A percentile compares a stretch with the other conserved stretches of the same genome.
Conservation (phyloP, 2,797 vertebrate species). For the Poecile montanus region DNA sequence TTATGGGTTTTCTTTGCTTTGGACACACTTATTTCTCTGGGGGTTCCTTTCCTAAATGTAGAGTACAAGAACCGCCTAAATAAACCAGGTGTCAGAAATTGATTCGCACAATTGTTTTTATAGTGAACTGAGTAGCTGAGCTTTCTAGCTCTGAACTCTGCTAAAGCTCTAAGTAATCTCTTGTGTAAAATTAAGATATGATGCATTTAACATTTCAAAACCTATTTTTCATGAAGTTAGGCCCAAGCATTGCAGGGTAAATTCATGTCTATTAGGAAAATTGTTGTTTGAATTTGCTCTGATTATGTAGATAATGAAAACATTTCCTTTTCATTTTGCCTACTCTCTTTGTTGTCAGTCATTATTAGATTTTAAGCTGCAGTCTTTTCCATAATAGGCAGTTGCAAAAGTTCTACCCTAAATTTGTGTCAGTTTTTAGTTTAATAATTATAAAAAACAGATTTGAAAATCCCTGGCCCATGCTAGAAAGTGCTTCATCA, state of each 20-base stretch:
- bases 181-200: conserved; percentile 13
- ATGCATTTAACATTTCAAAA: background rate
- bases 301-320: background rate
- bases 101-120: background rate
- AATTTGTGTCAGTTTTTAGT: background rate
- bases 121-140: background rate
- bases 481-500: background rate
- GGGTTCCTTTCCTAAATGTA: background rate
- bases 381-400: background rate
- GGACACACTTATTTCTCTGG: conserved; percentile 36
- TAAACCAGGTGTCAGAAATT: conserved; percentile 41
- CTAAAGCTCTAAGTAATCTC: conserved; percentile 22
- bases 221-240: background rate
- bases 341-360: background rate
- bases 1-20: conserved; percentile 48
- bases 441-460: background rate
- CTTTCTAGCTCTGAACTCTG: conserved; percentile 21
- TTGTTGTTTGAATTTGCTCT: background rate
- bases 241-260: background rate
- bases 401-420: background rate
- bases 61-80: background rate
- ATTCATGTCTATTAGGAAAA: background rate
- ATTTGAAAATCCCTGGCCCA: background rate
- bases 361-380: conserved; percentile 23
- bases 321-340: background rate